Percentiles rank a stretch among this genome's conserved stretches.
Evolutionary conservation across 2,888 invertebrate species (phyloP).

Genomic region (Piscicola geometra): DNA sequence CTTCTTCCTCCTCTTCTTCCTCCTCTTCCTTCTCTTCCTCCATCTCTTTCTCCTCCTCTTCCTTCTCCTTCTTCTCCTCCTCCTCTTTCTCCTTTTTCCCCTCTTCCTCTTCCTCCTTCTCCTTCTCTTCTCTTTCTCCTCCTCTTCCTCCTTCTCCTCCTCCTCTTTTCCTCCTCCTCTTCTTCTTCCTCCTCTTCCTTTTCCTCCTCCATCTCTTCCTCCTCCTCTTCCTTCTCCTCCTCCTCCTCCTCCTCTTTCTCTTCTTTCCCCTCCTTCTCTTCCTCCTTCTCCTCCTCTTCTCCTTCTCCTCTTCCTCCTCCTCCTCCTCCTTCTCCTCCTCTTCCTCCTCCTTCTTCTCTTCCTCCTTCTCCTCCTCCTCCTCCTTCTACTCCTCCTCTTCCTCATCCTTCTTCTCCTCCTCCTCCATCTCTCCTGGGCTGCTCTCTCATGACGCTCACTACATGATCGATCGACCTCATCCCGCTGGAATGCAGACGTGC

Average conservation of each 20-base stretch:
- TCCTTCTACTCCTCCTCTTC: too few species aligned
- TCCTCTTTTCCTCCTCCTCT: slow-evolving; percentile 4
- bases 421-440: too few species aligned
- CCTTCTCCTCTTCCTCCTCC: too few species aligned
- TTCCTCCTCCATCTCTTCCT: too few species aligned
- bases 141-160: neutral
- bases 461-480: neutral
- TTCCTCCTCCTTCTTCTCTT: neutral
- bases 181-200: neutral
- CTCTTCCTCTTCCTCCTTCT: slow-evolving; percentile 3
- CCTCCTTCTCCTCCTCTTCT: too few species aligned
- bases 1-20: neutral
- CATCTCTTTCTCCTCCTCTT: too few species aligned
- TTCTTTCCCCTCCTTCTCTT: too few species aligned
- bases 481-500: too few species aligned
- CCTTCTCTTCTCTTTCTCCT: neutral
- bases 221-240: neutral
- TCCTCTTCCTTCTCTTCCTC: neutral
- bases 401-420: too few species aligned
- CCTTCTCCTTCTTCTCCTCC: neutral
- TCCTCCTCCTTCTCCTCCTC: neutral
- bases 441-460: neutral
- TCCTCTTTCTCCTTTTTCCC: neutral
- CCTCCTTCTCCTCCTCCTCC: neutral
- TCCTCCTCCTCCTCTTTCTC: neutral